A percentile compares a stretch with the other conserved stretches of the same genome.
These are phyloP conservation scores for Octomys mimax DNA, from an alignment of 2,797 vertebrate species.

Conservation along the genomic window DNA sequence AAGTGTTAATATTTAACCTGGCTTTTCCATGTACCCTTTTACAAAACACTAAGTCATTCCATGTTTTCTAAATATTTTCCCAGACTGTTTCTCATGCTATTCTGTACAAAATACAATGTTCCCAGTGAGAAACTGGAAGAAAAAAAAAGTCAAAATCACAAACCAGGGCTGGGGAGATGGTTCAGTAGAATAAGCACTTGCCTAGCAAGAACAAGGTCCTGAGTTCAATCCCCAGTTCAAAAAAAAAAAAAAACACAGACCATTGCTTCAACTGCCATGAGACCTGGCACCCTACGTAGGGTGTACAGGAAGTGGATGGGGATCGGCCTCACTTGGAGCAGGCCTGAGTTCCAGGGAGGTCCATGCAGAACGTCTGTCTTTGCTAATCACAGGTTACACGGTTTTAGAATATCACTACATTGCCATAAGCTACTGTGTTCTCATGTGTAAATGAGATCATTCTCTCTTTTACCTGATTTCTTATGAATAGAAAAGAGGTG, in stretches of 20 bases:
- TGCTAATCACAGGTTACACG: not conserved
- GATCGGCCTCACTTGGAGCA: not conserved
- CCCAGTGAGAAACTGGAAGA: not conserved
- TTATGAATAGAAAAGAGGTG: not conserved
- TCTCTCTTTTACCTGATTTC: not conserved
- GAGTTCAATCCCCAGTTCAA: too few relatives aligned
- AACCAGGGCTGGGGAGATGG: too few relatives aligned
- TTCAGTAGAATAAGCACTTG: too few relatives aligned
- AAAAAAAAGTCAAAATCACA: not conserved
- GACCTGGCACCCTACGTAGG: not conserved
- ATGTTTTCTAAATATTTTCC: not conserved
- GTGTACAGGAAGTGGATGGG: not conserved
- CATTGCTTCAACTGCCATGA: not conserved
- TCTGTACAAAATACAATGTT: not conserved
- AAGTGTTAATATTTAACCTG: not conserved
- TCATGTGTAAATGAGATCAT: not conserved
- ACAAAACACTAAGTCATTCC: not conserved
- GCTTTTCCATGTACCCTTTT: not conserved
- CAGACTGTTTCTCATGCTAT: not conserved
- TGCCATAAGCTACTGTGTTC: not conserved
- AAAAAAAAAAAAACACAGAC: not conserved
- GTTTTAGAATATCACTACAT: too few relatives aligned
- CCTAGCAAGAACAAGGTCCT: too few relatives aligned
- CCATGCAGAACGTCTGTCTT: not conserved
- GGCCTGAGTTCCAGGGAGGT: not conserved